Evolutionary conservation across 2,113 vertebrate genomes (phyloP).

Genomic region (Atractosteus spatula): DNA sequence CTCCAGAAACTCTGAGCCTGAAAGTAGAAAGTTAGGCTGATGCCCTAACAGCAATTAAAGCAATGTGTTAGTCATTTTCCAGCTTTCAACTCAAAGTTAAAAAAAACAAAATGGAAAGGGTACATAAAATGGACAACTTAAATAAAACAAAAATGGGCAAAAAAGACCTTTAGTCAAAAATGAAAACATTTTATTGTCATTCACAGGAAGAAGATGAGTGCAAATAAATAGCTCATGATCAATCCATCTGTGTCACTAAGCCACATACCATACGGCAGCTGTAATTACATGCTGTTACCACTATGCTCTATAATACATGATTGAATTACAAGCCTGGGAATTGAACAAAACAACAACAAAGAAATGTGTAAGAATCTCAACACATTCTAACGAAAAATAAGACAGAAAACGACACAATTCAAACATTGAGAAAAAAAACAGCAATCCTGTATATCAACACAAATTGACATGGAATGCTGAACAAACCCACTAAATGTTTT

Average conservation of each 20-base stretch:
- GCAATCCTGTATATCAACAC: constrained; percentile 30
- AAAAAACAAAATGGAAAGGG: constrained; percentile 49
- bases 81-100: constrained; percentile 36
- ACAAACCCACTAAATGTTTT: constrained; percentile 56
- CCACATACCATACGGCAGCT: constrained; percentile 69
- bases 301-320: constrained; percentile 66
- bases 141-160: constrained; percentile 52
- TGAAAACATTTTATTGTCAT: constrained; percentile 75
- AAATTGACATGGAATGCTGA: constrained; percentile 43
- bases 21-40: too few relatives aligned
- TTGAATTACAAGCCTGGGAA: constrained; percentile 49
- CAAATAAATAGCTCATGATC: constrained; percentile 68
- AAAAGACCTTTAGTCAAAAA: constrained; percentile 51
- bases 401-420: constrained; percentile 50
- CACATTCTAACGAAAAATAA: constrained; percentile 28
- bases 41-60: background rate
- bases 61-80: background rate
- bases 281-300: constrained; percentile 69
- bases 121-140: constrained; percentile 51
- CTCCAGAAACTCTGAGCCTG: too few relatives aligned
- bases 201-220: constrained; percentile 71
- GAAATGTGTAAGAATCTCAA: constrained; percentile 30
- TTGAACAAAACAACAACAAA: constrained; percentile 48
- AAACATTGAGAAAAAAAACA: constrained; percentile 56
- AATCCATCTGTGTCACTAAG: constrained; percentile 66